A percentile compares a stretch with the other conserved stretches of the same genome.
Conservation (phyloP, 1,140 invertebrate genomes). For the Cataglyphis hispanica region DNA sequence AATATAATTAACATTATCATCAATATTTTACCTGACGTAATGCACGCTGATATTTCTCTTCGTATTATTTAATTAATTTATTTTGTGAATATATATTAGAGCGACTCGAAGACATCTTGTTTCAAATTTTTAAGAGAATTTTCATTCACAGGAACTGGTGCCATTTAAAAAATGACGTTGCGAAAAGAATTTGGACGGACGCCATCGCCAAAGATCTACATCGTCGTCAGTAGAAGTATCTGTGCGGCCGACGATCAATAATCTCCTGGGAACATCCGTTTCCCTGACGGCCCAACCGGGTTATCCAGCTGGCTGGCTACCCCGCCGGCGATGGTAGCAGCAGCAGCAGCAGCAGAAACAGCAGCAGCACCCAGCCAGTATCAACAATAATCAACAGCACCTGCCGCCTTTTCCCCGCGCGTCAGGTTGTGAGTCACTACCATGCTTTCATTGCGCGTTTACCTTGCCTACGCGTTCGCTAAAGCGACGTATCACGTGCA, state of each 20-base stretch:
- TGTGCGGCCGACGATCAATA: conserved; percentile 84
- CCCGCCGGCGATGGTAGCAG: conserved; percentile 68
- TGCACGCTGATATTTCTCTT: background rate
- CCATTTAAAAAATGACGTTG: too few relatives aligned
- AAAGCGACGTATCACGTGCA: conserved; percentile 48
- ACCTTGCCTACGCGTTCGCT: background rate
- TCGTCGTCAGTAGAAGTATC: conserved; percentile 78
- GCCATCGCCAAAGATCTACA: conserved; percentile 47
- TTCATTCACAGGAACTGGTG: background rate
- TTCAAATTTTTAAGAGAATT: background rate
- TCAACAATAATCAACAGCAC: conserved; percentile 75
- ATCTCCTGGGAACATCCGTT: conserved; percentile 84
- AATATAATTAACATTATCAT: background rate
- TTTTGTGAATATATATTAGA: too few relatives aligned
- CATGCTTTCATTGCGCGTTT: conserved; percentile 59
- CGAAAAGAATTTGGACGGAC: background rate
- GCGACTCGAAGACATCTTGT: too few relatives aligned
- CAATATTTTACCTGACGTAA: background rate
- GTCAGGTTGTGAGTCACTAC: conserved; percentile 79
- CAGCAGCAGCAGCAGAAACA: conserved; percentile 64
- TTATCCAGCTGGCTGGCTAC: conserved; percentile 65
- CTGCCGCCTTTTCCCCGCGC: conserved; percentile 74
- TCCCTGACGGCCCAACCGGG: conserved; percentile 77
- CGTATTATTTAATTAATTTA: too few relatives aligned
- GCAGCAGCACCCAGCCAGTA: conserved; percentile 73